Base-by-base conservation (phyloP, 1,140 invertebrate genomes). In the Rhyacophila brunnea region DNA sequence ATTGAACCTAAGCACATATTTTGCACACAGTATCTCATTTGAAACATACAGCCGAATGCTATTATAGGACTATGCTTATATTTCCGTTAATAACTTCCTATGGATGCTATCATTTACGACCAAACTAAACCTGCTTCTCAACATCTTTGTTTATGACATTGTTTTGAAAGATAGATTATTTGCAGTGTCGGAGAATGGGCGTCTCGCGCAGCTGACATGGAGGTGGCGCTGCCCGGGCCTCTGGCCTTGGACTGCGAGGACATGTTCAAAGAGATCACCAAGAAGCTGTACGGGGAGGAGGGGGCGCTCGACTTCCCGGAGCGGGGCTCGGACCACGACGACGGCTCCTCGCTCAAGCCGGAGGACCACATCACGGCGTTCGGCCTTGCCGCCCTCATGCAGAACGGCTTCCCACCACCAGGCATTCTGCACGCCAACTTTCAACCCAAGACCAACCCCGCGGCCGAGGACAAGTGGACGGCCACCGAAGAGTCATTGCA, bases 201-300 rank as follows among this genome's bases (percentile, higher is more conserved):
- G 42, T 34, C 44, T 15, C 34, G 45, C 40, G 32, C 52, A 63
- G 60, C 60, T 62, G 64, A 63, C 57, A 66, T 66, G 64, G 64
- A 66, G 49, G 64, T 66, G 35, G 59, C 59, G 23, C 51, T 66
- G 56, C 64, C 64, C 40, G 66, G 58, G 58, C 58, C 63, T 13
- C 73, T 79, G 62, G 72, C 74, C 53, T 72, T 79, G 72, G 77
- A 79, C 70, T 79, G 77, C 71, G 77, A 79, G 70, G 77, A 79
- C 66, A 79, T 79, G 77, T 79, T 91, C 71, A 92, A 93, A 74
- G 91, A 94, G 80, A 93, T 93, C 66, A 93, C 90, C 40, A 85
- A 90, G 67, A 94, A 94, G 79, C 79, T 93, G 44, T 94, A 94
- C 72, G 91, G 91, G 48, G 90, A 92, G 70, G 90, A 92, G 76